These are phyloP conservation scores for Ammodytes dubius DNA, from an alignment of 2,113 vertebrate species.

Conservation along the genomic window DNA sequence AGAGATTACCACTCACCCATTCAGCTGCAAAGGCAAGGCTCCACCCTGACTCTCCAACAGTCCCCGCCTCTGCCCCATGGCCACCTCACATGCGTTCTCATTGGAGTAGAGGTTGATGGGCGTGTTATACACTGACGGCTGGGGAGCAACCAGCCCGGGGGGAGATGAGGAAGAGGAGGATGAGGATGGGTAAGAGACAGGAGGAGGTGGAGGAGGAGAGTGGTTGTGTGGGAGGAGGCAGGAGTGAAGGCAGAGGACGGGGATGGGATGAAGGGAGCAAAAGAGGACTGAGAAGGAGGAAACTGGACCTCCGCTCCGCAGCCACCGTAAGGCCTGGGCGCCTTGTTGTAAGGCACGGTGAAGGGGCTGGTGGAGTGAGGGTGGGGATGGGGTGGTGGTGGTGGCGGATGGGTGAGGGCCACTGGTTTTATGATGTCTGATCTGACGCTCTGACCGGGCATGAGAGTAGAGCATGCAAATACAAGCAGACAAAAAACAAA, in stretches of 20 bases:
- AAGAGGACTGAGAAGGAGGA: slow-evolving; percentile 80
- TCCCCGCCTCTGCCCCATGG: slow-evolving; percentile 93
- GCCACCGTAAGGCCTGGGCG: slow-evolving; percentile 87
- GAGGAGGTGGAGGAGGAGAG: slow-evolving; percentile 63
- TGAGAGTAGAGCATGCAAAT: slow-evolving; percentile 85
- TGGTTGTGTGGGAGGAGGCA: slow-evolving; percentile 47
- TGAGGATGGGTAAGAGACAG: slow-evolving; percentile 80
- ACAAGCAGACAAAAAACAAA: slow-evolving; percentile 74
- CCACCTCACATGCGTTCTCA: slow-evolving; percentile 90
- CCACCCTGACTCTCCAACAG: slow-evolving; percentile 90
- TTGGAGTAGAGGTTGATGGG: slow-evolving; percentile 85
- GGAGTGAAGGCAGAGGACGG: slow-evolving; percentile 90
- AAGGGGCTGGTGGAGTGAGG: slow-evolving; percentile 77
- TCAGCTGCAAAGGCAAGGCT: slow-evolving; percentile 87
- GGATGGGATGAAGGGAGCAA: slow-evolving; percentile 91
- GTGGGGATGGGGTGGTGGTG: slow-evolving; percentile 79
- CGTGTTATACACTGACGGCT: slow-evolving; percentile 88
- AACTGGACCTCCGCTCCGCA: slow-evolving; percentile 35
- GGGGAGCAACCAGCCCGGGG: slow-evolving; percentile 87
- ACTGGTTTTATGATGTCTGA: slow-evolving; percentile 94
- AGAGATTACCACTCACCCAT: slow-evolving; percentile 91
- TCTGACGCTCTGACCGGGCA: slow-evolving; percentile 86
- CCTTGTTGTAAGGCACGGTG: slow-evolving; percentile 88
- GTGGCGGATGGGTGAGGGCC: slow-evolving; percentile 87
- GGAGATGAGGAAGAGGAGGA: slow-evolving; percentile 74